Evolutionary conservation across 1,140 invertebrate species (phyloP).

Genomic region (Solenopsis invicta): DNA sequence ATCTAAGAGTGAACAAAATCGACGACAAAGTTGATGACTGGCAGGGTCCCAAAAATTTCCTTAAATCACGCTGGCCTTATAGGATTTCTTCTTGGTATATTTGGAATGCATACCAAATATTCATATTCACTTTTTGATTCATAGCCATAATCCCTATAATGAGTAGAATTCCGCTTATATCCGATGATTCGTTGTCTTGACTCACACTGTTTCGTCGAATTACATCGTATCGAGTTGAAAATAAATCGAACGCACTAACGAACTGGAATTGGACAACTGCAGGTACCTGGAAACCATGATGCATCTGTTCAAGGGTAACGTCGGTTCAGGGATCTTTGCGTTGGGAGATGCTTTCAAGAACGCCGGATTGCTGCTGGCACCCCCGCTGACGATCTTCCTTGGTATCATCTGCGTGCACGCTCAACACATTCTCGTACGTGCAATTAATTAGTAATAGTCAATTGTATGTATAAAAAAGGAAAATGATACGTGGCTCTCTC

Average conservation of each 20-base stretch:
- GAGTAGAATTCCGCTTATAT: not conserved
- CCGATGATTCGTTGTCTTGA: not conserved
- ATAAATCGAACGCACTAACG: conserved; percentile 29
- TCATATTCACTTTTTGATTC: not conserved
- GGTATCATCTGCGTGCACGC: conserved; percentile 91
- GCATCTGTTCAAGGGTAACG: conserved; percentile 92
- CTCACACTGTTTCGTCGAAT: not conserved
- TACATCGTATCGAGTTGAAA: not conserved
- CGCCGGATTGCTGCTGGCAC: conserved; percentile 90
- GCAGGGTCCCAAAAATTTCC: not conserved
- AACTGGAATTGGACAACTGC: conserved; percentile 71
- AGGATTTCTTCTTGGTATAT: conserved; percentile 5
- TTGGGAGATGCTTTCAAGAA: conserved; percentile 93
- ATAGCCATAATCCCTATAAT: not conserved
- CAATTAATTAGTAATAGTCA: conserved; percentile 2
- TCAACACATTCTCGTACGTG: conserved; percentile 91
- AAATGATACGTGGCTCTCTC: not conserved
- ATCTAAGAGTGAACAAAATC: not conserved
- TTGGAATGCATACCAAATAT: not conserved
- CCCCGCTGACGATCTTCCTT: conserved; percentile 89
- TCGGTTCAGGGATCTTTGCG: conserved; percentile 92
- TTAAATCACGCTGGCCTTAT: not conserved
- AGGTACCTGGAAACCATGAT: conserved; percentile 92
- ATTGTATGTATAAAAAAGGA: not conserved
- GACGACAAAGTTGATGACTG: not conserved